A percentile compares a stretch with the other conserved stretches of the same genome.
These are phyloP conservation scores for Philaethria dido DNA, from an alignment of 2,888 invertebrate species.

Conservation along the genomic window DNA sequence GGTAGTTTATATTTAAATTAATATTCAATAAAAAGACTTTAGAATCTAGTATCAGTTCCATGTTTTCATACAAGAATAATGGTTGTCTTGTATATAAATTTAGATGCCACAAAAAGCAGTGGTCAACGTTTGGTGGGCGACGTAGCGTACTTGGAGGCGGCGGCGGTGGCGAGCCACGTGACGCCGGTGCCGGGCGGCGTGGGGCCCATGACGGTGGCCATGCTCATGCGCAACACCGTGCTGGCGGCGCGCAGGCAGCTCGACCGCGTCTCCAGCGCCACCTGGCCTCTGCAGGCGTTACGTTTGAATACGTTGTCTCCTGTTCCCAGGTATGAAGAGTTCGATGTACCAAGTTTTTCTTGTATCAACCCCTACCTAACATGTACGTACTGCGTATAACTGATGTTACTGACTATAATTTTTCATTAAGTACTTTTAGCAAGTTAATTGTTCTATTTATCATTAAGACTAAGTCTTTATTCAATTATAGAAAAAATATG, in stretches of 20 bases:
- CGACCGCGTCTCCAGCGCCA: slow-evolving; percentile 79
- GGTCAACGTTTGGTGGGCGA: slow-evolving; percentile 97
- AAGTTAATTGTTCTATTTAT: too few relatives aligned
- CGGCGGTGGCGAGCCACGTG: slow-evolving; percentile 91
- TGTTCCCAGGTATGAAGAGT: slow-evolving; percentile 90
- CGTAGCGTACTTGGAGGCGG: slow-evolving; percentile 93
- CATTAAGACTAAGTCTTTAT: too few relatives aligned
- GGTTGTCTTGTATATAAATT: background rate
- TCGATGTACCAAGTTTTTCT: background rate
- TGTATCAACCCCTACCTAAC: too few relatives aligned
- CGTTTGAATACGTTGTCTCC: slow-evolving; percentile 86
- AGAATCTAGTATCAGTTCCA: too few relatives aligned
- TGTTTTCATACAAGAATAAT: too few relatives aligned
- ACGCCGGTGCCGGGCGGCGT: slow-evolving; percentile 99
- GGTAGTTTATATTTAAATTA: too few relatives aligned
- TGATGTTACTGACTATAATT: too few relatives aligned
- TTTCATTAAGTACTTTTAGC: too few relatives aligned
- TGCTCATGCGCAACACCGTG: slow-evolving; percentile 98
- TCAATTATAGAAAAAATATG: too few relatives aligned
- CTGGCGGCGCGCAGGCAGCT: slow-evolving; percentile 89
- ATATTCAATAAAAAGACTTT: too few relatives aligned
- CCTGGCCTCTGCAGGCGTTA: slow-evolving; percentile 89
- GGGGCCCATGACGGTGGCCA: slow-evolving; percentile 99
- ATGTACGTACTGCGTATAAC: too few relatives aligned
- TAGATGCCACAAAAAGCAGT: slow-evolving; percentile 89